Base-by-base conservation (phyloP, 2,797 vertebrate species). In the Pangasius larnaudii region DNA sequence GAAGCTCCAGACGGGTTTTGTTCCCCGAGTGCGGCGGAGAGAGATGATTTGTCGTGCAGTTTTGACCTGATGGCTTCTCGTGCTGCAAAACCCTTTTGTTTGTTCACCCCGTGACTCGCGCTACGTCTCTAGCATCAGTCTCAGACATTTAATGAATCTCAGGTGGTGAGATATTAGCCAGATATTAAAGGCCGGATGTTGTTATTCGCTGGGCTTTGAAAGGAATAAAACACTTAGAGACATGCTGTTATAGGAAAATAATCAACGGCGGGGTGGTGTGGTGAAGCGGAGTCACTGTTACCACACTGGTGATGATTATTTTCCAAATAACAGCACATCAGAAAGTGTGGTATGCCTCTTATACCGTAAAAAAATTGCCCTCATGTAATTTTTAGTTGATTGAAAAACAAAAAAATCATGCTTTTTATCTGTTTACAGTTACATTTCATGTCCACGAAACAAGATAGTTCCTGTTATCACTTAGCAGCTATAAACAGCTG, bases 11-110 rank as follows among this genome's bases (percentile, higher is more conserved):
- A 33, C 30, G 53, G 81, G 69, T 89, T 90, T 85, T 83, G 49
- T 84, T 87, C 82, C 9, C 80, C 33, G 27, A 46, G 72, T 42
- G 88, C 33, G 83, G 69, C 84, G 59, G 77, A 71, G 85, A 80
- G 86, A 85, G 87, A 83, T 85, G 88, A 85, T 90, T 85, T 24
- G 72, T 42, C 61, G 56, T 89, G 51, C 51, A 22, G 77, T 59
- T 59, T 1, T 59, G 88, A 90, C 91, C 89, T 56, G 87, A 89
- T 67, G 83, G 85, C 71, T 87, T 88, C 49, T 61, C 53, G 18
- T 22, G 39, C 7, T 8, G 7, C 7, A 27, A 5, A 81, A 46
- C 56, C 51, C 83, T n/a, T 87, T 90, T 87, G 88, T 90, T 90
- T 91, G 80, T 83, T 90, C 85, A 59, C 84, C 86, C 46, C 77